phyloP scores from a whole-genome alignment of 2,797 vertebrate genomes.

The Semotilus atromaculatus region DNA sequence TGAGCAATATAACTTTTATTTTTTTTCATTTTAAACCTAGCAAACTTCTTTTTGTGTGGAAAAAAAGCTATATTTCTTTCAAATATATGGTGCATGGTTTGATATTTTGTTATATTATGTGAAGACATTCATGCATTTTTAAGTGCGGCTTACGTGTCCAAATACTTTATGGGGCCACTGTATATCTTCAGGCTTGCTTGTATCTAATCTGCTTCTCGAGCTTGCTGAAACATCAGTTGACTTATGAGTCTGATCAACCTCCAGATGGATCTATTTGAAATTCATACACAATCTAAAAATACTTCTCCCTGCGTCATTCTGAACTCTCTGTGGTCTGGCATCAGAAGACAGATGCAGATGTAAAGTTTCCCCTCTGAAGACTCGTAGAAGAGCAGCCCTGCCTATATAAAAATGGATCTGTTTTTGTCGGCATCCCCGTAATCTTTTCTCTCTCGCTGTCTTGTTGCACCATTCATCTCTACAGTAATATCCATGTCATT shows the following conservation, averaged over 20 bases:
- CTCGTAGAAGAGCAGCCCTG: conserved; percentile 15
- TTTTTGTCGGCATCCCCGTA: neutral
- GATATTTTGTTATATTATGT: conserved; percentile 1
- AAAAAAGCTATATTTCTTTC: conserved; percentile 8
- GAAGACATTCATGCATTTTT: conserved; percentile 28
- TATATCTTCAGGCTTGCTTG: conserved; percentile 10
- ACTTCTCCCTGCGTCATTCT: conserved; percentile 44
- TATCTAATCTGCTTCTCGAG: neutral
- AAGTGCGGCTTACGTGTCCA: neutral
- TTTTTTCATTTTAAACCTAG: neutral
- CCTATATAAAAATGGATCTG: conserved; percentile 3
- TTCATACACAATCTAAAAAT: conserved; percentile 60
- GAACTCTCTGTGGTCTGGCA: conserved; percentile 51
- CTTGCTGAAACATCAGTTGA: conserved; percentile 42
- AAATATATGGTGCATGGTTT: neutral
- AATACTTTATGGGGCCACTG: conserved; percentile 18
- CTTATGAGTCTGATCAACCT: conserved; percentile 54
- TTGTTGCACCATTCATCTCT: neutral
- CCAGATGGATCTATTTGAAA: conserved; percentile 59
- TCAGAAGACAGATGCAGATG: conserved; percentile 46
- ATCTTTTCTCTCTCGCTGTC: neutral
- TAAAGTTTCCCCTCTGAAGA: conserved; percentile 30
- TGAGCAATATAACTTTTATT: neutral
- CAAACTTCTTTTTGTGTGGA: neutral
- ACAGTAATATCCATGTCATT: neutral